phyloP scores from a whole-genome alignment of 2,113 vertebrate species.

The Pseudorasbora parva region DNA sequence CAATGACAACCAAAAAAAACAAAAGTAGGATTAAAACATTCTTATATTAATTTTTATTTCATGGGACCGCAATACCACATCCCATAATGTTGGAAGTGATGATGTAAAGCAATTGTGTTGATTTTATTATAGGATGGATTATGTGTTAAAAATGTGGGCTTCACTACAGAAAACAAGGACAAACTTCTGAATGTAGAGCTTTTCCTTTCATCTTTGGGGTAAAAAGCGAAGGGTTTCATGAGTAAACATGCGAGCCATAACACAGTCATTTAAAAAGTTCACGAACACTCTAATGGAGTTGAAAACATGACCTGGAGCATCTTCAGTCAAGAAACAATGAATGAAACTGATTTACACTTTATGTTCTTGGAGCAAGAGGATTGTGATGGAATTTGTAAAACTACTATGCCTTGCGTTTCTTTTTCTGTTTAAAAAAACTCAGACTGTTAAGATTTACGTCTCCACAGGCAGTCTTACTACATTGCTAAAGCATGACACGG shows the following conservation, averaged over 20 bases:
- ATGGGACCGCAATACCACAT: constrained; percentile 34
- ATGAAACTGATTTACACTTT: neutral
- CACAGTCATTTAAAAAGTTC: neutral
- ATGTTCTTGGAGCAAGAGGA: constrained; percentile 11
- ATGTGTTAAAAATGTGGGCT: constrained; percentile 22
- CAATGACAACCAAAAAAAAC: constrained; percentile 66
- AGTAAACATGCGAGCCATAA: neutral
- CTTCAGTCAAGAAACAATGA: constrained; percentile 6
- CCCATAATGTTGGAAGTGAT: constrained; percentile 19
- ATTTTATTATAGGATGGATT: constrained; percentile 30
- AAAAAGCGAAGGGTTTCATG: constrained; percentile 23
- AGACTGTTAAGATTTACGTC: constrained; percentile 53
- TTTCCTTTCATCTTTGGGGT: constrained; percentile 18
- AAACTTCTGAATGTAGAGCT: constrained; percentile 36
- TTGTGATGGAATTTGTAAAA: constrained; percentile 48
- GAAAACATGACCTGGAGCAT: constrained; percentile 7
- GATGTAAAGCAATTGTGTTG: neutral
- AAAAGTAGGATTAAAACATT: constrained; percentile 44
- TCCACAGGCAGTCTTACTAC: constrained; percentile 47
- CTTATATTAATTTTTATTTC: constrained; percentile 41
- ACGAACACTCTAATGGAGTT: neutral
- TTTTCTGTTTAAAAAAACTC: constrained; percentile 63
- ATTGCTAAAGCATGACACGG: constrained; percentile 30
- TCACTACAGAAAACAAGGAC: constrained; percentile 17
- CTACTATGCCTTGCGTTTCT: constrained; percentile 76